Conservation (phyloP, 2,797 vertebrate genomes). For the Karalla daura region DNA sequence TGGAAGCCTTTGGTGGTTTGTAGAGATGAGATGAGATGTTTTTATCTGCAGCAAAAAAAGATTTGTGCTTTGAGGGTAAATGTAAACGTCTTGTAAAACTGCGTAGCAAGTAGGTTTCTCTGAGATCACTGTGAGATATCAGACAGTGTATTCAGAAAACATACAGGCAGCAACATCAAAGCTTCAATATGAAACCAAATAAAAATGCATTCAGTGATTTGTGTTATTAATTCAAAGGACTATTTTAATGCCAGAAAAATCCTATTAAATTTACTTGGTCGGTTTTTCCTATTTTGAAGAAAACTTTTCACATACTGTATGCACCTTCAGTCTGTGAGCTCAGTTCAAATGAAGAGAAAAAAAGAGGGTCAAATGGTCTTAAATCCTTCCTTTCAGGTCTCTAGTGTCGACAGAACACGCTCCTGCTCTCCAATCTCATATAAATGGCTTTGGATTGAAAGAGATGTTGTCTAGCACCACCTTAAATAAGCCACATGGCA, state of each 20-base stretch:
- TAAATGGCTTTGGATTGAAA: conserved; percentile 60
- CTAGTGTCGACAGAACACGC: conserved; percentile 56
- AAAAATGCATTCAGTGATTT: neutral
- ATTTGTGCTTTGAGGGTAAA: neutral
- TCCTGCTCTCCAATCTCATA: conserved; percentile 49
- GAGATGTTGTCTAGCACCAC: conserved; percentile 70
- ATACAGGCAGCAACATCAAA: conserved; percentile 2
- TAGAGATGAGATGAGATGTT: too few species aligned
- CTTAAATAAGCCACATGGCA: conserved; percentile 74
- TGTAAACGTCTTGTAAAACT: neutral
- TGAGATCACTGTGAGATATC: neutral
- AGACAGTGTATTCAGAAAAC: conserved; percentile 3
- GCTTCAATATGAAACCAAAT: conserved; percentile 8
- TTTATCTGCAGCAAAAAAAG: too few species aligned
- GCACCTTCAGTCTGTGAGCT: neutral
- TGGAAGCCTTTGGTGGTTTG: too few species aligned
- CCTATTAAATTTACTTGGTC: neutral
- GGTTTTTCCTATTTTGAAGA: neutral
- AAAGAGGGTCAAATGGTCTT: conserved; percentile 23
- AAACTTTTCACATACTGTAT: neutral
- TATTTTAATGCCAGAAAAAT: too few species aligned
- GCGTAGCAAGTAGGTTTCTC: neutral
- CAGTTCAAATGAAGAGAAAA: conserved; percentile 33
- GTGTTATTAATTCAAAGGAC: neutral
- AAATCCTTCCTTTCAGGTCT: conserved; percentile 45